Evolutionary conservation across 2,113 vertebrate species (phyloP).

Genomic region (Uropsilus gracilis): DNA sequence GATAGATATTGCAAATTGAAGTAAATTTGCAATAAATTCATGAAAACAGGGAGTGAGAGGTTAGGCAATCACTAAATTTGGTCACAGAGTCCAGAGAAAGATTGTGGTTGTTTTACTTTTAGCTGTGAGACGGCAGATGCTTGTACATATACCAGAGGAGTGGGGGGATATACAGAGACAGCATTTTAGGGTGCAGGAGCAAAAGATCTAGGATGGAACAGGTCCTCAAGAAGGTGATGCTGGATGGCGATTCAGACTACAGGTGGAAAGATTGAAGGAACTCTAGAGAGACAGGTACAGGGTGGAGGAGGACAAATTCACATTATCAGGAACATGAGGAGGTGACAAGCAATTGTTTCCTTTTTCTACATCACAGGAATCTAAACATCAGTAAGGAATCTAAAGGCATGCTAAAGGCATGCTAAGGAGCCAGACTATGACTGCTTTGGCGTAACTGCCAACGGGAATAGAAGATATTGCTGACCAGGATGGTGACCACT

Average conservation of each 20-base stretch:
- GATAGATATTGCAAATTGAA: too few relatives aligned
- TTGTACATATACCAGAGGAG: background rate
- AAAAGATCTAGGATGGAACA: background rate
- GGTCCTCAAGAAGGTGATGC: background rate
- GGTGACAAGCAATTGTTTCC: background rate
- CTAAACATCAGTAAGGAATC: background rate
- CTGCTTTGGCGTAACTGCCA: background rate
- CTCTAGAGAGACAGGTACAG: background rate
- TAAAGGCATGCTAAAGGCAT: background rate
- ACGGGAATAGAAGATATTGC: background rate
- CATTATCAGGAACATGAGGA: background rate
- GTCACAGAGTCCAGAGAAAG: background rate
- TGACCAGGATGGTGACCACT: background rate
- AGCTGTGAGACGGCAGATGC: background rate
- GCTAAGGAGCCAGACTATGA: background rate
- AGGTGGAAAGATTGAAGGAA: background rate
- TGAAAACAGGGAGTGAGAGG: background rate
- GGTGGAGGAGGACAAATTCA: background rate
- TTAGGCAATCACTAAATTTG: background rate
- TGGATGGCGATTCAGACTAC: background rate
- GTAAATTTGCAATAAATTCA: background rate
- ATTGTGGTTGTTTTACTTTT: background rate
- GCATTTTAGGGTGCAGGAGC: background rate
- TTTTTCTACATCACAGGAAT: background rate
- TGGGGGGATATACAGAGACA: background rate